Percentiles rank a stretch among this genome's conserved stretches.
Evolutionary conservation across 2,797 vertebrate species (phyloP).

Genomic region (Bovichtus diacanthus): DNA sequence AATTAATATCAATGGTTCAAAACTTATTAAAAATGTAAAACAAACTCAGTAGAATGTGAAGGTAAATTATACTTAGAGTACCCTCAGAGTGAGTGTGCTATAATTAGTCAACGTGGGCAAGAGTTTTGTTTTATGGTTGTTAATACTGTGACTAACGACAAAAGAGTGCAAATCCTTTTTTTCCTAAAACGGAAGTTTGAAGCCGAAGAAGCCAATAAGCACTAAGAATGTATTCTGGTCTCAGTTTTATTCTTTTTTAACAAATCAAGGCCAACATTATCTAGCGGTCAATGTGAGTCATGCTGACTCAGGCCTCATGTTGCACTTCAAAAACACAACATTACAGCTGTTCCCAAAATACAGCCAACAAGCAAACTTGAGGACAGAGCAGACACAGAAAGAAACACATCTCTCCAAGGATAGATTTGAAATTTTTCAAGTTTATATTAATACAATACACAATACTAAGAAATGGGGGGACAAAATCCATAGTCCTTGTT

Average conservation of each 20-base stretch:
- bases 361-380: neutral
- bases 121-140: constrained; percentile 10
- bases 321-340: neutral
- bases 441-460: neutral
- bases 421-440: no score
- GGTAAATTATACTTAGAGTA: neutral
- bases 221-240: neutral
- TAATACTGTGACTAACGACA: neutral
- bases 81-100: neutral
- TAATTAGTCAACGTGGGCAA: constrained; percentile 8
- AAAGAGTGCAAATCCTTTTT: constrained; percentile 1
- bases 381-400: neutral
- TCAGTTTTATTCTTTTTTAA: neutral
- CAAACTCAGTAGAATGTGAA: no score
- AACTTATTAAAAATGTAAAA: no score
- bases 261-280: neutral
- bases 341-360: neutral
- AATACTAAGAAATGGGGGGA: neutral
- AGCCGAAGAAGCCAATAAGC: neutral
- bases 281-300: neutral
- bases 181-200: neutral
- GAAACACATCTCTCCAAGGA: neutral
- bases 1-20: no score
- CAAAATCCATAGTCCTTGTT: neutral
- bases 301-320: neutral